Percentiles rank a stretch among this genome's conserved stretches.
These are phyloP conservation scores for Ceyx cyanopectus DNA, from an alignment of 2,113 vertebrate genomes.

Conservation along the genomic window DNA sequence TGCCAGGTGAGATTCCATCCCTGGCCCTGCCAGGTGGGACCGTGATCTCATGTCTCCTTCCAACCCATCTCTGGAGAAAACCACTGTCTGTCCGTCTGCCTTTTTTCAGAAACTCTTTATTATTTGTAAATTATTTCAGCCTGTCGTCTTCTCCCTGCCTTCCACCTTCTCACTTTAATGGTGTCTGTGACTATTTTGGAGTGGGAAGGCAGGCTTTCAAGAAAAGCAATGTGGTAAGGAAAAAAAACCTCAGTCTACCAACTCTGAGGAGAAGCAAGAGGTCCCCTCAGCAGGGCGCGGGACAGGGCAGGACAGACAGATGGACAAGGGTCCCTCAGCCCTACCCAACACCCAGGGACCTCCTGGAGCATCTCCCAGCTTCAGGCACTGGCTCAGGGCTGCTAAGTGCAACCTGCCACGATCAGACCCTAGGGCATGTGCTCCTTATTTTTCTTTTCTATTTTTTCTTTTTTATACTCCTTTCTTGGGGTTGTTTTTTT, in stretches of 20 bases:
- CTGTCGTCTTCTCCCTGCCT: background rate
- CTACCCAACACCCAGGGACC: background rate
- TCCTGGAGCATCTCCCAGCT: background rate
- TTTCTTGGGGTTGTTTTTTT: background rate
- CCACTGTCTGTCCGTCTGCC: background rate
- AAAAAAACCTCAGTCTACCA: background rate
- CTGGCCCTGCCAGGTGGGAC: background rate
- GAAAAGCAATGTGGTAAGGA: background rate
- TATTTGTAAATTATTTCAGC: background rate
- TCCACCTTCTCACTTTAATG: background rate
- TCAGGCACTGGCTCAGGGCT: background rate
- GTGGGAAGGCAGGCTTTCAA: conserved; percentile 12
- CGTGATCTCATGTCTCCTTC: background rate
- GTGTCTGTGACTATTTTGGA: background rate
- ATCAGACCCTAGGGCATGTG: background rate
- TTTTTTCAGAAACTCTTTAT: background rate
- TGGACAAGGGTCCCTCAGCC: background rate
- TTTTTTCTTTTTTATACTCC: background rate
- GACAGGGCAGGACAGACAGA: background rate
- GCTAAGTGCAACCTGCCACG: accelerated
- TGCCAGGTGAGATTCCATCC: background rate
- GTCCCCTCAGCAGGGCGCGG: accelerated
- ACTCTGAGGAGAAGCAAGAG: background rate
- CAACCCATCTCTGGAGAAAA: background rate
- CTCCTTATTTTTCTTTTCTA: background rate